These are phyloP conservation scores for Antedon mediterranea DNA, from an alignment of 53 echinoderm and acorn worm genomes.

Conservation along the genomic window DNA sequence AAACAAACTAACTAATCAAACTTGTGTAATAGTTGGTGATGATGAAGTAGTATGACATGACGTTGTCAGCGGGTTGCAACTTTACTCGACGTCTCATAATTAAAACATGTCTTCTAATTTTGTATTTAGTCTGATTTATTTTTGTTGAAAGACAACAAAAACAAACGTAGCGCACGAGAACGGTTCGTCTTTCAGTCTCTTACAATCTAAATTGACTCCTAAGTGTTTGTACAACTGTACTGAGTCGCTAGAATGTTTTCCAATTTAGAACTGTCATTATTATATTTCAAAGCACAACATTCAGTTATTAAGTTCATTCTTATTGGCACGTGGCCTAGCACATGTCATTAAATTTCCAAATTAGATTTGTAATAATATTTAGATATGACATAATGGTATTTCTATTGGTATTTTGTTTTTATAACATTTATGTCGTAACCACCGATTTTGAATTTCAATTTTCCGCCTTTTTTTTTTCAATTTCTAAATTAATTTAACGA, in stretches of 20 bases:
- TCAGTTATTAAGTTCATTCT: background rate
- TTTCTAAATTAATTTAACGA: too few relatives aligned
- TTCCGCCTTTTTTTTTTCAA: too few relatives aligned
- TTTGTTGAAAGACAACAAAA: background rate
- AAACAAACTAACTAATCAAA: too few relatives aligned
- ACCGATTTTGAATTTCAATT: too few relatives aligned
- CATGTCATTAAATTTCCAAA: background rate
- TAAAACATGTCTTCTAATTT: background rate
- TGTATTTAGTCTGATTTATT: background rate
- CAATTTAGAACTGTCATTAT: background rate
- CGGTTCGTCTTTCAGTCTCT: background rate
- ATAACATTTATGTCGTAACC: too few relatives aligned
- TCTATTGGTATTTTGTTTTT: background rate
- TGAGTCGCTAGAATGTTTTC: background rate
- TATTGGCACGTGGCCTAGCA: background rate
- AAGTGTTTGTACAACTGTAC: background rate
- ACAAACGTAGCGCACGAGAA: background rate
- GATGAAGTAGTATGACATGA: background rate
- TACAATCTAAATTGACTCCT: background rate
- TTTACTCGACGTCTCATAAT: background rate
- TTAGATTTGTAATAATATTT: background rate
- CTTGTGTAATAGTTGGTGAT: background rate
- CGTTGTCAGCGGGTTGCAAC: background rate
- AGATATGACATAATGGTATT: background rate
- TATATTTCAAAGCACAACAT: background rate